phyloP scores from a whole-genome alignment of 1,140 invertebrate species.

The Drosophila ogumai region DNA sequence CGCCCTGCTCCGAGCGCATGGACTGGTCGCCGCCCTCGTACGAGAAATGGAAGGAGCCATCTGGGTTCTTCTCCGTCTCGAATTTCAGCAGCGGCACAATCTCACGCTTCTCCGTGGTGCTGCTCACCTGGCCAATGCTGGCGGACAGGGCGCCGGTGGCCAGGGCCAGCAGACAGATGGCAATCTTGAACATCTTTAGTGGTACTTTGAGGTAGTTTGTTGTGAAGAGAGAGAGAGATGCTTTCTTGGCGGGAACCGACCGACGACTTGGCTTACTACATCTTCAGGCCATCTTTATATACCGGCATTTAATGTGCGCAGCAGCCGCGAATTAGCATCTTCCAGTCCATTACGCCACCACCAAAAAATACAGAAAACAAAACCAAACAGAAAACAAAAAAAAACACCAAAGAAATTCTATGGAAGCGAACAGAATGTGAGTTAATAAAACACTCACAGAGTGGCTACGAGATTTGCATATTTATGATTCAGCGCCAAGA shows the following conservation, averaged over 20 bases:
- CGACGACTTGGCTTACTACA: conserved; percentile 58
- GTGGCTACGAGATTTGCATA: conserved; percentile 64
- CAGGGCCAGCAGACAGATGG: conserved; percentile 57
- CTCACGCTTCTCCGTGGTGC: conserved; percentile 54
- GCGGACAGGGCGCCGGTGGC: conserved; percentile 36
- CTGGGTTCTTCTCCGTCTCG: conserved; percentile 54
- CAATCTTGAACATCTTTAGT: conserved; percentile 61
- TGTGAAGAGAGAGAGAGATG: conserved; percentile 20
- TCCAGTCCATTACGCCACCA: conserved; percentile 62
- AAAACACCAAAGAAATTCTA: conserved; percentile 66
- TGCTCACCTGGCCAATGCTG: conserved; percentile 37
- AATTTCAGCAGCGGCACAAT: conserved; percentile 61
- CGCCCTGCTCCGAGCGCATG: conserved; percentile 61
- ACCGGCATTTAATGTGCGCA: conserved; percentile 42
- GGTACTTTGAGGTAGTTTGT: conserved; percentile 7
- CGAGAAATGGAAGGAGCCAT: conserved; percentile 70
- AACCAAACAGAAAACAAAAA: conserved; percentile 24
- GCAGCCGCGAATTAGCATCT: conserved; percentile 64
- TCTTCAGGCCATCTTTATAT: conserved; percentile 63
- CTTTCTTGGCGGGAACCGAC: conserved; percentile 37
- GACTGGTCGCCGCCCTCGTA: conserved; percentile 72
- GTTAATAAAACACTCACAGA: conserved; percentile 72
- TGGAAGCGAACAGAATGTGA: conserved; percentile 63
- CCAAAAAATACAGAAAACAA: conserved; percentile 43
- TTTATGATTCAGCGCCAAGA: conserved; percentile 47